Percentiles rank a stretch among this genome's conserved stretches.
Conservation (phyloP, 2,797 vertebrate genomes). For the Ammospiza maritima region DNA sequence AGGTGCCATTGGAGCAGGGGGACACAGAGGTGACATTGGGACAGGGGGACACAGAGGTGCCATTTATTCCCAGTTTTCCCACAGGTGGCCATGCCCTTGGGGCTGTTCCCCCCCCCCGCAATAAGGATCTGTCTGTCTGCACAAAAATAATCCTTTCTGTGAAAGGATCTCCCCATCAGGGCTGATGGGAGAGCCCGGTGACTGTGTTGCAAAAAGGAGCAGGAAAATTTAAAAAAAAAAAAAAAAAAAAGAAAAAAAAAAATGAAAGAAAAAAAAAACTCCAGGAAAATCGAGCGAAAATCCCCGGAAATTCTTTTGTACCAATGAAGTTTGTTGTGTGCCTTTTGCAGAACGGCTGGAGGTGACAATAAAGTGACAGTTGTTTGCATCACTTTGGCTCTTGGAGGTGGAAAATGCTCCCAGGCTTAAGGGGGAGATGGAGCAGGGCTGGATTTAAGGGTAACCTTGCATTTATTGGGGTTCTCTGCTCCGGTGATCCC, state of each 20-base stretch:
- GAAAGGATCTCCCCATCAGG: conserved; percentile 87
- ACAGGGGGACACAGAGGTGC: conserved; percentile 11
- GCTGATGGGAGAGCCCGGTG: conserved; percentile 50
- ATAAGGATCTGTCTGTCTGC: conserved; percentile 65
- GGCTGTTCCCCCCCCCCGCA: background rate
- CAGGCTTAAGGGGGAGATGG: background rate
- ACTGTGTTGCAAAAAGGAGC: background rate
- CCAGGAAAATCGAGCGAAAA: background rate
- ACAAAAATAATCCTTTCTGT: conserved; percentile 90
- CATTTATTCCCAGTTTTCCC: background rate
- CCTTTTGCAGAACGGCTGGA: conserved; percentile 86
- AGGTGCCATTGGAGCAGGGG: background rate
- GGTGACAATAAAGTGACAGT: conserved; percentile 89
- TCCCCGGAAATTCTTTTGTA: conserved; percentile 73
- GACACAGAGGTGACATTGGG: conserved; percentile 9
- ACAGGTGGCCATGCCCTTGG: conserved; percentile 9
- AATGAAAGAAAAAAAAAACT: background rate
- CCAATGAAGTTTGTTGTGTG: conserved; percentile 84
- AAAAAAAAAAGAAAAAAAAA: no score
- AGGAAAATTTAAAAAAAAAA: no score
- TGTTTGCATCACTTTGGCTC: conserved; percentile 73
- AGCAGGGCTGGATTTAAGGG: rapidly evolving
- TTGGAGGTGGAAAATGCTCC: background rate
- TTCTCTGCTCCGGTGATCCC: background rate
- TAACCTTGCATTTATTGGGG: rapidly evolving